Evolutionary conservation across 2,113 vertebrate genomes (phyloP), one percentile per base, ranked within the genome.

Genomic region (Cinclus cinclus): DNA sequence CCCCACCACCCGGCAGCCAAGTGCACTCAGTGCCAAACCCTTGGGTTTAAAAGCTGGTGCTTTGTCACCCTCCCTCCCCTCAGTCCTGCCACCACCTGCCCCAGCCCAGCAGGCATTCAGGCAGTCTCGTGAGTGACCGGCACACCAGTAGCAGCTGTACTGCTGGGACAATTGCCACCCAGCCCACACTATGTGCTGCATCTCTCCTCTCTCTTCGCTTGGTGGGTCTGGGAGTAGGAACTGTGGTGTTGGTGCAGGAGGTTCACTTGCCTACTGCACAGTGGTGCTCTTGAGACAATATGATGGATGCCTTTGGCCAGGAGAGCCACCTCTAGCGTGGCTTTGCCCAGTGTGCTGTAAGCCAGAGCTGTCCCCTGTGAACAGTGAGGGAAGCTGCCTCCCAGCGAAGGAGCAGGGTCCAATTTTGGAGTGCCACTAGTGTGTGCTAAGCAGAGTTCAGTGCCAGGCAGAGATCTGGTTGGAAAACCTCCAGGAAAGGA

Each of bases 1-100:
- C 91, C 95, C 96, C 89, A 77, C 87, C 95, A 87, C 89, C 91
- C 81, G 17, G 83, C 96, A 94, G 89, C 89, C 84, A 64, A 86
- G 92, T 90, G 90, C 68, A 71, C 13, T 31, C 11, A 1, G 76
- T 83, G 84, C 96, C 78, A 89, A 94, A 76, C 50, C 94, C 77
- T 87, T 42, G 47, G 63, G 5, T 93, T 83, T 76, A 46, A 83
- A 71, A 94, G 64, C 81, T 77, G 86, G 15, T 33, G 67, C 69
- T 68, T 92, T 71, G 55, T 69, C 86, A 41, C 86, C 52, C 49
- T 84, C 58, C 50, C 12, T 92, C 44, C 81, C 60, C 64, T 76
- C 84, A 13, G 55, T 70, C 64, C 59, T 74, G 62, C 27, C n/a
- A 25, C 55, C 41, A 10, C 74, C 53, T 75, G 77, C 55, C 82